Evolutionary conservation across 2,797 vertebrate species (phyloP).

Genomic region (Eulemur rubriventer): DNA sequence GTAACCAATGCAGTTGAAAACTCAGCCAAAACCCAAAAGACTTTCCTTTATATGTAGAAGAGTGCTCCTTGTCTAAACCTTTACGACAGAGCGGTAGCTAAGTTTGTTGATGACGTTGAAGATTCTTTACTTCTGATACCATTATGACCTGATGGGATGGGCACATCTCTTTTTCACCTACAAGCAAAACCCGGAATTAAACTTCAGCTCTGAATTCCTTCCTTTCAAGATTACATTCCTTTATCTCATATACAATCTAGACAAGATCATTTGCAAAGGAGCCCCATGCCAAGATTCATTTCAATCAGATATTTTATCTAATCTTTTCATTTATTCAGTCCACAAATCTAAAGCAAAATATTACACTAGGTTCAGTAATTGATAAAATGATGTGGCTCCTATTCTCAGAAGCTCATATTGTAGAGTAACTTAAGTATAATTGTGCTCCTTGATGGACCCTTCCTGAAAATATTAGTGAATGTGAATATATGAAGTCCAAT

Average conservation of each 20-base stretch:
- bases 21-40: conserved; percentile 46
- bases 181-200: not conserved
- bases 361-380: not conserved
- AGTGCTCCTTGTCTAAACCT: conserved; percentile 77
- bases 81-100: conserved; percentile 74
- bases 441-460: not conserved
- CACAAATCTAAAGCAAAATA: not conserved
- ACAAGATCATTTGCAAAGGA: not conserved
- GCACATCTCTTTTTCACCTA: not conserved
- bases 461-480: not conserved
- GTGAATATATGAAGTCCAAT: not conserved
- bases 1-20: conserved; percentile 69
- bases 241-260: not conserved
- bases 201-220: not conserved
- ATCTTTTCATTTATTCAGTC: not conserved
- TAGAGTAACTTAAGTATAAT: not conserved
- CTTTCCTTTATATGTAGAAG: conserved; percentile 76
- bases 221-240: not conserved
- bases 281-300: not conserved
- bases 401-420: not conserved
- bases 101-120: conserved; percentile 79
- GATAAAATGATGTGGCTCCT: not conserved
- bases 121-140: conserved; percentile 56
- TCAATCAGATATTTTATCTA: not conserved
- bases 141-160: not conserved